These are phyloP conservation scores for Cryptosula pallasiana DNA, from an alignment of 2,888 invertebrate species.

Conservation along the genomic window DNA sequence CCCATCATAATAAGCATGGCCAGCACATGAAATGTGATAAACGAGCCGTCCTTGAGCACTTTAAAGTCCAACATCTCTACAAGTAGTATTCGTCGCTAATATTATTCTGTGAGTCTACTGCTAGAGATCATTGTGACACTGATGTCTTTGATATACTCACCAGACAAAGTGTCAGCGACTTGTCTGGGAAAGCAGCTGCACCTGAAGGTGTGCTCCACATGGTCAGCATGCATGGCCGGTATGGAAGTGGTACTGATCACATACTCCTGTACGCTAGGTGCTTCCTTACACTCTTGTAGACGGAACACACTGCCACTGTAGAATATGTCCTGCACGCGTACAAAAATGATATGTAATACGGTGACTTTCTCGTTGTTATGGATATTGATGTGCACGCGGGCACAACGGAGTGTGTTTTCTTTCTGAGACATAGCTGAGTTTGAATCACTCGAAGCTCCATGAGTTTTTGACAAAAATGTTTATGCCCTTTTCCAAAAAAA, in stretches of 20 bases:
- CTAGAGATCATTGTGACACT: too few species aligned
- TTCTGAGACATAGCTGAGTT: too few species aligned
- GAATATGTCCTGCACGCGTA: constrained; percentile 76
- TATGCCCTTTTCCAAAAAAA: too few species aligned
- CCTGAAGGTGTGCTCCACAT: neutral
- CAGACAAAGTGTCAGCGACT: constrained; percentile 1
- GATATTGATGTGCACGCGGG: too few species aligned
- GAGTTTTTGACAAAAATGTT: too few species aligned
- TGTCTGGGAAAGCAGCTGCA: constrained; percentile 19
- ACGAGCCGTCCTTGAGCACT: constrained; percentile 79
- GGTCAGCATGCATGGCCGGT: constrained; percentile 53
- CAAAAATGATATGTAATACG: neutral
- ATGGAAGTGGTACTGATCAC: constrained; percentile 85
- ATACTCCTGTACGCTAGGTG: constrained; percentile 82
- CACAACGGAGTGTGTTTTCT: too few species aligned
- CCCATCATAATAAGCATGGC: constrained; percentile 86
- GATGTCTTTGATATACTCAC: neutral
- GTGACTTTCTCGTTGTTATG: too few species aligned
- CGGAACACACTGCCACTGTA: constrained; percentile 92
- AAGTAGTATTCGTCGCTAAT: too few species aligned
- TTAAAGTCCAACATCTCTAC: constrained; percentile 86
- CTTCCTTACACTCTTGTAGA: constrained; percentile 70
- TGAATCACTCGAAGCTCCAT: too few species aligned
- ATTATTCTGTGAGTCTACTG: too few species aligned
- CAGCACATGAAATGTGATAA: constrained; percentile 78